A percentile compares a stretch with the other conserved stretches of the same genome.
These are phyloP conservation scores for Alcedo atthis DNA, from an alignment of 2,797 vertebrate genomes.

Conservation along the genomic window DNA sequence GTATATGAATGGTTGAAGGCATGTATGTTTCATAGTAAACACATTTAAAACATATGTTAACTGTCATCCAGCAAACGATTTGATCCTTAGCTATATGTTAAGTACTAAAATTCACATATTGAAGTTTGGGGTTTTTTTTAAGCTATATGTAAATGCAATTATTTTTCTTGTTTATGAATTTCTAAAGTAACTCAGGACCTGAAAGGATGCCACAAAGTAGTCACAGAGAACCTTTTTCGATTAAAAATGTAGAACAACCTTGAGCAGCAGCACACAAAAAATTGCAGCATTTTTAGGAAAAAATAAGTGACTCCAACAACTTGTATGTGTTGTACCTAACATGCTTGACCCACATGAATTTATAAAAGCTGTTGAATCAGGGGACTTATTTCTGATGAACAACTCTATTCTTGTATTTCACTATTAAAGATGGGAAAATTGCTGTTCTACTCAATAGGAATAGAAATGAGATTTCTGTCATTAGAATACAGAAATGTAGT, in stretches of 20 bases:
- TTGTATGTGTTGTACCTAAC: background rate
- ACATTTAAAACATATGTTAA: background rate
- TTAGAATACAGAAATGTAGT: background rate
- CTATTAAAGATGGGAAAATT: constrained; percentile 29
- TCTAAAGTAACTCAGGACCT: background rate
- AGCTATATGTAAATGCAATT: background rate
- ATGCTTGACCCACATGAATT: background rate
- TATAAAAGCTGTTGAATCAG: constrained; percentile 10
- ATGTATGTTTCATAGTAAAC: background rate
- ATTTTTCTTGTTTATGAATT: background rate
- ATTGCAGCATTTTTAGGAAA: background rate
- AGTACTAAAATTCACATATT: background rate
- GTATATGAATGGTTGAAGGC: background rate
- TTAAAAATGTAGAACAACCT: background rate
- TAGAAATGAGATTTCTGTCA: constrained; percentile 20
- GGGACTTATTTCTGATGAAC: background rate
- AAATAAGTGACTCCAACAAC: background rate
- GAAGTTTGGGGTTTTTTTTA: background rate
- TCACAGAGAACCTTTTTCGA: background rate
- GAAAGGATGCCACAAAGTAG: background rate
- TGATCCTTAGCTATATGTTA: background rate
- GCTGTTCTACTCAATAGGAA: background rate
- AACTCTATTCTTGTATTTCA: background rate
- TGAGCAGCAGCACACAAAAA: background rate
- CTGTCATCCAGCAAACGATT: background rate